These are phyloP conservation scores for Pangasius krempfi DNA, from an alignment of 2,797 vertebrate genomes.

Conservation along the genomic window DNA sequence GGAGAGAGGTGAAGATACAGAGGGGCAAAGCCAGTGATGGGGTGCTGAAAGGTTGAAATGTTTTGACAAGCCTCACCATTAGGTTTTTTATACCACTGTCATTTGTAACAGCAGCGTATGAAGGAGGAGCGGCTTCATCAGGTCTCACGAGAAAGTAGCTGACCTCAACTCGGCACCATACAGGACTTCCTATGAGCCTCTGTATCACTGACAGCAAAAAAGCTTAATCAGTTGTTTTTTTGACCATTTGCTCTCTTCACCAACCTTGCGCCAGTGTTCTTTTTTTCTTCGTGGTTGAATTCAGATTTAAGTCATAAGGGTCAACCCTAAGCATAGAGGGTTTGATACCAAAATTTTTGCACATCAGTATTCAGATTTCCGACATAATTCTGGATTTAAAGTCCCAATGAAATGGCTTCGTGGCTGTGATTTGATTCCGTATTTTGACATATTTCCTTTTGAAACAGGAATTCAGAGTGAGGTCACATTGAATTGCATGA, in stretches of 20 bases:
- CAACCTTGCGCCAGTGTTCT: not conserved
- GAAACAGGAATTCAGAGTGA: not conserved
- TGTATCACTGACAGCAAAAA: not conserved
- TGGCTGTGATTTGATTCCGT: not conserved
- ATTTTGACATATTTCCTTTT: not conserved
- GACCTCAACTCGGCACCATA: not conserved
- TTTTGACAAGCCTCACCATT: constrained; percentile 39
- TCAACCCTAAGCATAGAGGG: not conserved
- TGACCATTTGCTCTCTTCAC: not conserved
- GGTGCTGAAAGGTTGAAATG: constrained; percentile 31
- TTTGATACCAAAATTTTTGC: not conserved
- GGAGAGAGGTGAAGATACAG: not conserved
- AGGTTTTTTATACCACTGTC: constrained; percentile 26
- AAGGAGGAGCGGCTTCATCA: not conserved
- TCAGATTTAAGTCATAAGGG: not conserved
- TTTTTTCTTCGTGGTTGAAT: not conserved
- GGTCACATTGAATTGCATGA: not conserved
- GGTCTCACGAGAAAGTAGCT: not conserved
- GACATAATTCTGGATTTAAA: not conserved
- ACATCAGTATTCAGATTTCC: not conserved
- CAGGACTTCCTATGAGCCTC: constrained; percentile 13
- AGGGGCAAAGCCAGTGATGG: not conserved
- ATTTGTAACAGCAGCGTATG: not conserved
- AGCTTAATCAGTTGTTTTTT: not conserved
- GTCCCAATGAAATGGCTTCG: not conserved